Base-by-base conservation (phyloP, 2,113 vertebrate species). In the Paramormyrops kingsleyae region DNA sequence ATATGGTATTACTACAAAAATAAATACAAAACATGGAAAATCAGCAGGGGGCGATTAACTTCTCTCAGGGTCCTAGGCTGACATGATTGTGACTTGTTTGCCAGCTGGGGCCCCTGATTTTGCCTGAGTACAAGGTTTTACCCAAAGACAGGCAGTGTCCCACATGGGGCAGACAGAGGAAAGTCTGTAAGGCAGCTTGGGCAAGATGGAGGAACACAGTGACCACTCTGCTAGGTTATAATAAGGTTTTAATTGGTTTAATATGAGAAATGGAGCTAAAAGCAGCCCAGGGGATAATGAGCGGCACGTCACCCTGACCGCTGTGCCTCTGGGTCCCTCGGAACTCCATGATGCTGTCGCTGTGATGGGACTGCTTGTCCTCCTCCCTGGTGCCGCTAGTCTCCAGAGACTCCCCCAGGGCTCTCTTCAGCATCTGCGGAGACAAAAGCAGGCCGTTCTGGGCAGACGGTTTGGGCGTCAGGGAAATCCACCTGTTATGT, bases 371-470 rank as follows among this genome's bases (percentile, higher is more conserved):
- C 27, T 96, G 93, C 7, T 87, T 95, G 91, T 98, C 98, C 27
- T 96, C 97, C 2, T 97, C 96, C 88, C 88, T 85, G 50, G 92
- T 50, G 44, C 95, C 95, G 44, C 56, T 93, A 35, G 52, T 59
- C 89, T 92, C 93, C 15, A 19, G 77, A 6, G 77, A 92, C 53
- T 95, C 95, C 88, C 93, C 94, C 91, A 98, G 90, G 87, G 97
- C 97, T 90, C 93, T 95, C 94, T 97, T 97, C 88, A 99, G 93
- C 97, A 99, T 99, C 98, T 99, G 39, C 90, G 1, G 39, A 92
- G 35, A 93, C 88, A 91, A 90, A 87, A 19, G 1, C 88, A 44
- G 39, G 66, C 27, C 4, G 3, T n/a, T 42, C 52, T 12, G 4
- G 39, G 46, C 47, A 31, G 70, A 13, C 3, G 2, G 53, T 56